Base-by-base conservation (phyloP, 1,140 invertebrate genomes). In the Laodelphax striatellus region DNA sequence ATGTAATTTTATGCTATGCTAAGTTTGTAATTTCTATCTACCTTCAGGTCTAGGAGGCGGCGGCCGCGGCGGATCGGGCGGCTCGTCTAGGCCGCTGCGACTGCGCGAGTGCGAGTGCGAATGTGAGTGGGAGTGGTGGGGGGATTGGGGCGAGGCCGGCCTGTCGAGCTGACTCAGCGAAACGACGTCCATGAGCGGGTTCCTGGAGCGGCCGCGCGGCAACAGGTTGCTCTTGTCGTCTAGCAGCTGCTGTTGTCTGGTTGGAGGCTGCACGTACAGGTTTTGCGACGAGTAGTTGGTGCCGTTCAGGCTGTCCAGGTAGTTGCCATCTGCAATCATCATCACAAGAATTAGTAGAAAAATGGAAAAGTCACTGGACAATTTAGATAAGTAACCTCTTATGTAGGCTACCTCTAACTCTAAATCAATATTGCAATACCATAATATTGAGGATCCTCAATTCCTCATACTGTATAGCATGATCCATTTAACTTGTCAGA, bases 251-350 rank as follows among this genome's bases (percentile, higher is more conserved):
- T 52, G 65, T 24, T 73, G 71, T 62, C 87, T 77, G 1, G 87
- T 90, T 0, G 92, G 91, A 5, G 90, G 90, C 65, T 92, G 90
- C 31, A 94, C 92, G 68, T 94, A 94, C 13, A 94, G 73, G 74
- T 94, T 94, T 73, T 94, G 91, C 63, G 89, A 90, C 55, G 88
- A 88, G 73, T 92, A 92, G 16, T 75, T 72, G 14, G 74, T 73
- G 2, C 72, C 74, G 13, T 75, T 75, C 6, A 75, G 60, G 34
- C 74, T 62, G 42, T 71, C 69, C 50, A 70, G 60, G 57, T 70
- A 69, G 56, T 68, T 68, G 13, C 64, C 66, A 43, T 70, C 69
- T 69, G 50, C 24, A 28, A 38, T 38, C 34, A 38, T 1, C 34
- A 61, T 46, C 31, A 64, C 57, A 52, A 34, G 5, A 28, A 11